Evolutionary conservation across 2,797 vertebrate genomes (phyloP).

Genomic region (Tenualosa thibaudeaui): DNA sequence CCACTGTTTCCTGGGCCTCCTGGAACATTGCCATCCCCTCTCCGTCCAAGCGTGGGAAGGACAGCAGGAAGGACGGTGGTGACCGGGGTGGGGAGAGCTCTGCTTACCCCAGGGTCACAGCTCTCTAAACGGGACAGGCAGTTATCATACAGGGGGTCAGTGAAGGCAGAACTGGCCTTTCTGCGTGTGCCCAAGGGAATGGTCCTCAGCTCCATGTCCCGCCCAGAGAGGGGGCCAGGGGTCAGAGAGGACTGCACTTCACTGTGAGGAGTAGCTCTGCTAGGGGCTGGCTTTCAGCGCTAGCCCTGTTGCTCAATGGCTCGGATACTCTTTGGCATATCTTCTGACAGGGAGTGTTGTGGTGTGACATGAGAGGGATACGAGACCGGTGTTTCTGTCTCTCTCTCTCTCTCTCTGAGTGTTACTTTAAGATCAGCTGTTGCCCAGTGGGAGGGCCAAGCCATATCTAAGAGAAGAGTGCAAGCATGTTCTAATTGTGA

Average conservation of each 20-base stretch:
- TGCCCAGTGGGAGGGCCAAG: constrained; percentile 16
- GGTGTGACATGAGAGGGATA: not conserved
- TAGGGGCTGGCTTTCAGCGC: constrained; percentile 2
- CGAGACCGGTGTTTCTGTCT: not conserved
- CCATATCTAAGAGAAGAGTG: not conserved
- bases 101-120: not conserved
- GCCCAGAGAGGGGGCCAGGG: not conserved
- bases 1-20: not conserved
- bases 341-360: constrained; percentile 4
- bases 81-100: constrained; percentile 26
- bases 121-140: constrained; percentile 10
- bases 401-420: not conserved
- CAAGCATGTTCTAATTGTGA: not conserved
- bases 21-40: constrained; percentile 15
- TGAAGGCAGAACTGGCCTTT: constrained; percentile 16
- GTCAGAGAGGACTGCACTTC: not conserved
- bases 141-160: constrained; percentile 10
- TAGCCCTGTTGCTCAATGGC: constrained; percentile 36
- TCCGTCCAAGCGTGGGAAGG: constrained; percentile 29
- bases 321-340: constrained; percentile 10
- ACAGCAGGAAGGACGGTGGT: constrained; percentile 34
- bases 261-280: not conserved
- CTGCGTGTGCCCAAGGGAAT: constrained; percentile 6
- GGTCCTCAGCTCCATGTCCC: constrained; percentile 19
- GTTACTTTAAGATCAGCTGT: constrained; percentile 15